Conservation (phyloP, 2,113 vertebrate genomes). For the Corydoras maculifer region DNA sequence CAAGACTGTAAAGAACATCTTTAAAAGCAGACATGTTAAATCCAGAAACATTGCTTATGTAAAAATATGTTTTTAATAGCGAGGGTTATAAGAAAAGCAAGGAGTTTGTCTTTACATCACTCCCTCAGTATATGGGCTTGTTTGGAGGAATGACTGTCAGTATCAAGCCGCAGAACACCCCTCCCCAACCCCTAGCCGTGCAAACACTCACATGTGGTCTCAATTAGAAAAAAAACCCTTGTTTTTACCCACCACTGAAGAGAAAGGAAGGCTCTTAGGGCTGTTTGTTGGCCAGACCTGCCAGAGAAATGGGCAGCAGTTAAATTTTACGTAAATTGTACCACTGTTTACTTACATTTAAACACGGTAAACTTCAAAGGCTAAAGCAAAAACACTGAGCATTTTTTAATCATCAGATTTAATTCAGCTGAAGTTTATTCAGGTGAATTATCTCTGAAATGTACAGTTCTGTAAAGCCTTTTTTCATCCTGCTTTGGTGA, state of each 20-base stretch:
- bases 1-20: no score
- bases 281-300: constrained; percentile 44
- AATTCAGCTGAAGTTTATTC: background rate
- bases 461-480: background rate
- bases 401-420: constrained; percentile 5
- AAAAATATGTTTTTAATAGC: background rate
- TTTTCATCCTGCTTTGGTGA: no score
- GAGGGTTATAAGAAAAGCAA: constrained; percentile 9
- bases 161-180: constrained; percentile 31
- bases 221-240: constrained; percentile 46
- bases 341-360: constrained; percentile 37
- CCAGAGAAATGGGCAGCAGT: constrained; percentile 42
- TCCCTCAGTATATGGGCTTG: constrained; percentile 22
- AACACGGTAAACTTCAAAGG: constrained; percentile 41
- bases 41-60: background rate
- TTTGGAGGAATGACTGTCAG: constrained; percentile 36
- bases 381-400: constrained; percentile 17
- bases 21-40: no score
- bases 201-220: constrained; percentile 42
- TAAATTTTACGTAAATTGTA: constrained; percentile 45
- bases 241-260: constrained; percentile 47
- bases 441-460: constrained; percentile 4
- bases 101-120: constrained; percentile 28
- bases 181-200: constrained; percentile 23
- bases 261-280: constrained; percentile 45